These are phyloP conservation scores for Siphlonurus alternatus DNA, from an alignment of 2,888 invertebrate genomes.

Conservation along the genomic window DNA sequence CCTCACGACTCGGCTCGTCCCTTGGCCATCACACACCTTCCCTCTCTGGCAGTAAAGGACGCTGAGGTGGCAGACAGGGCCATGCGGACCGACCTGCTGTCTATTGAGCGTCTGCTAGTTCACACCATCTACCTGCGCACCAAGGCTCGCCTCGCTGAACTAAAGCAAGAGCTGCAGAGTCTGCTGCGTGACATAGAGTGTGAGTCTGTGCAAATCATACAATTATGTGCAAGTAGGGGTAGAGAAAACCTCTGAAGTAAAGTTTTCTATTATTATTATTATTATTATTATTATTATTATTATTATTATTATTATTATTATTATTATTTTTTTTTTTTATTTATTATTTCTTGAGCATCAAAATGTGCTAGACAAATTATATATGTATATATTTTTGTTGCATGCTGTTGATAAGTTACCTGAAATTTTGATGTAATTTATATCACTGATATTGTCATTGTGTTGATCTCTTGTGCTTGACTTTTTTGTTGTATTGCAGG, in stretches of 20 bases:
- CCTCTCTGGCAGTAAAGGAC: slow-evolving; percentile 47
- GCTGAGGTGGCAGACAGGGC: slow-evolving; percentile 56
- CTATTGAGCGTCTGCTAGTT: slow-evolving; percentile 84
- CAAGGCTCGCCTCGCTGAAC: slow-evolving; percentile 61
- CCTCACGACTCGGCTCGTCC: slow-evolving; percentile 60
- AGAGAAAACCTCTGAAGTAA: too few relatives aligned
- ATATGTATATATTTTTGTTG: too few relatives aligned
- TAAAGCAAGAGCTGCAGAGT: slow-evolving; percentile 57
- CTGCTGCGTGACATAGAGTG: slow-evolving; percentile 55
- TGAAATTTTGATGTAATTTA: too few relatives aligned
- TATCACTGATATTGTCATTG: too few relatives aligned
- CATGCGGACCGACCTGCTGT: slow-evolving; percentile 77
- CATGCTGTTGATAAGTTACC: too few relatives aligned
- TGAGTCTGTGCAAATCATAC: slow-evolving; percentile 29
- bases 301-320: not conserved
- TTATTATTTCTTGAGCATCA: too few relatives aligned
- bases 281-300: not conserved
- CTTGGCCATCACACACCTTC: slow-evolving; percentile 49
- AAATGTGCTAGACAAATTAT: too few relatives aligned
- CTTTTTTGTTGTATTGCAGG: too few relatives aligned
- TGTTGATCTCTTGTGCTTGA: too few relatives aligned
- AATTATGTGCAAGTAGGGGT: not conserved
- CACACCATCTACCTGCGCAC: slow-evolving; percentile 91
- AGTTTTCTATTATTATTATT: too few relatives aligned
- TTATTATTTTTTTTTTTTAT: too few relatives aligned